These are phyloP conservation scores for Plutella xylostella DNA, from an alignment of 2,888 invertebrate genomes.

Conservation along the genomic window DNA sequence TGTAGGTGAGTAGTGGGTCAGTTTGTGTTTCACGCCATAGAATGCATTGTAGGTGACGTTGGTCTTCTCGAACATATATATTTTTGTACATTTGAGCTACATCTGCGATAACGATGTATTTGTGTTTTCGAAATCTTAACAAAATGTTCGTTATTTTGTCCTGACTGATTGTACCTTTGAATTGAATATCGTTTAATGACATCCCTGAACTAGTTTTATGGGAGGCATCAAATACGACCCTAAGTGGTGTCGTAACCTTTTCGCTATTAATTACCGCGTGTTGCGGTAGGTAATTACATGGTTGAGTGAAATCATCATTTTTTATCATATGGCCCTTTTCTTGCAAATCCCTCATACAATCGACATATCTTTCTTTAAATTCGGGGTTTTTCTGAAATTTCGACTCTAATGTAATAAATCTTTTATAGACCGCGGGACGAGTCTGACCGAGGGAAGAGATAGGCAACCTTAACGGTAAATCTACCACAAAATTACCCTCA, in stretches of 20 bases:
- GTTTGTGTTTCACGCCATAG: constrained; percentile 21
- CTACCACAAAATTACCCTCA: constrained; percentile 1
- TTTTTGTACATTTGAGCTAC: constrained; percentile 33
- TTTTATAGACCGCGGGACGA: background rate
- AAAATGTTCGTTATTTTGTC: constrained; percentile 26
- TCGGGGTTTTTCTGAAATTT: background rate
- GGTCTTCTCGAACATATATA: constrained; percentile 20
- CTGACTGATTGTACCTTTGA: constrained; percentile 11
- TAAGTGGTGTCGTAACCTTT: constrained; percentile 13
- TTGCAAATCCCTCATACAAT: constrained; percentile 10
- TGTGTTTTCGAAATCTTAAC: constrained; percentile 24
- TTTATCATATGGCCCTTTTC: constrained; percentile 6
- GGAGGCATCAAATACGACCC: constrained; percentile 18
- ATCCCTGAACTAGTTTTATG: constrained; percentile 4
- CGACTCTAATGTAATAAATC: background rate
- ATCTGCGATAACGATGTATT: constrained; percentile 27
- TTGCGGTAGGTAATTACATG: background rate
- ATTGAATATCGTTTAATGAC: background rate
- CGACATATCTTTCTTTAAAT: constrained; percentile 5
- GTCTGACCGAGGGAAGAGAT: background rate
- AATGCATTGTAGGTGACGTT: constrained; percentile 27
- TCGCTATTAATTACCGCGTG: background rate
- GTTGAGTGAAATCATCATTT: background rate
- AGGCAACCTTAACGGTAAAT: background rate
- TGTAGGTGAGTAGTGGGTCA: constrained; percentile 8